Evolutionary conservation across 2,797 vertebrate genomes (phyloP).

Genomic region (Aulostomus chinensis): DNA sequence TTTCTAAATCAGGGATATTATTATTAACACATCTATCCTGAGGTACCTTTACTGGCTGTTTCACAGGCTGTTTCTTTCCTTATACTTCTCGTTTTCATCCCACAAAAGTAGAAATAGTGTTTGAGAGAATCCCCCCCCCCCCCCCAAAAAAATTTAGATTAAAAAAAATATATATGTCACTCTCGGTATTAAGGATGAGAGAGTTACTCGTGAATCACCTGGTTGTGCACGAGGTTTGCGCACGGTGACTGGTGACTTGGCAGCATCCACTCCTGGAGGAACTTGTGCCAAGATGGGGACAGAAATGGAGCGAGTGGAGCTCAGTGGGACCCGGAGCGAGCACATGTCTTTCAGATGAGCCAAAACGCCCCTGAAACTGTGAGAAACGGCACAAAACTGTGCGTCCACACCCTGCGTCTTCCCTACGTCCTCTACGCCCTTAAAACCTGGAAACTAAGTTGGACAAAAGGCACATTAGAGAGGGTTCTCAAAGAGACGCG

Average conservation of each 20-base stretch:
- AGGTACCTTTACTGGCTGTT: no score
- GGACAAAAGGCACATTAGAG: constrained; percentile 1
- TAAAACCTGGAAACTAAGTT: constrained; percentile 36
- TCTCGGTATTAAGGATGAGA: neutral
- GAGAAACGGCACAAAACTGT: constrained; percentile 56
- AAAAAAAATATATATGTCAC: no score
- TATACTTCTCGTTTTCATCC: no score
- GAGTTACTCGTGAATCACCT: constrained; percentile 48
- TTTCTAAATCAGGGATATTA: constrained; percentile 51
- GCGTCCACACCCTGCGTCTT: constrained; percentile 22
- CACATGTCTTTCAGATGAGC: constrained; percentile 81
- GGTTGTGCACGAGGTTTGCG: constrained; percentile 52
- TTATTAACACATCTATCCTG: no score
- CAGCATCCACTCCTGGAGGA: constrained; percentile 61
- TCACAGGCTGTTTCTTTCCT: no score
- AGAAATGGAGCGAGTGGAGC: constrained; percentile 78
- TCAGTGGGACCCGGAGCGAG: constrained; percentile 76
- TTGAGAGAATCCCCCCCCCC: no score
- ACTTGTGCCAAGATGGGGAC: constrained; percentile 76
- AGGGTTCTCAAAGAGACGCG: no score
- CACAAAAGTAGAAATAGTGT: no score
- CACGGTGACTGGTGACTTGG: constrained; percentile 71
- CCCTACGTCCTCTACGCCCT: constrained; percentile 38
- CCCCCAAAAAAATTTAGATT: no score
- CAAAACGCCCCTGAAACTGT: constrained; percentile 70